These are phyloP conservation scores for Arctia plantaginis DNA, from an alignment of 2,888 invertebrate genomes.

Conservation along the genomic window DNA sequence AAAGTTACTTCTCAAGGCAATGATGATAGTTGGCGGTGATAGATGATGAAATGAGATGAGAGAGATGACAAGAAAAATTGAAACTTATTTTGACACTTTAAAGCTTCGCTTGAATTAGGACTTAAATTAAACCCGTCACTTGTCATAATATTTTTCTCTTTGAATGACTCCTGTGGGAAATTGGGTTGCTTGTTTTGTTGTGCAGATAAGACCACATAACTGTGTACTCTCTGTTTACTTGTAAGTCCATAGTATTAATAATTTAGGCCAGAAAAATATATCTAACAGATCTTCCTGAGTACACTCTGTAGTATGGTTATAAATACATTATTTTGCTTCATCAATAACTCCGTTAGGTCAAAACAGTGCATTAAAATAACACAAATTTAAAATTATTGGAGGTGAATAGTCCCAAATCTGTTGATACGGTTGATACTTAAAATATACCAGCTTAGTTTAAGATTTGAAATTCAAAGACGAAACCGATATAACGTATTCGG, in stretches of 20 bases:
- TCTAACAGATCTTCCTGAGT: too few relatives aligned
- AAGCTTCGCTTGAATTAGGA: background rate
- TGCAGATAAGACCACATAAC: background rate
- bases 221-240: background rate
- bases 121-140: background rate
- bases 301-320: too few relatives aligned
- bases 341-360: too few relatives aligned
- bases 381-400: background rate
- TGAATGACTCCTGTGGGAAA: constrained; percentile 12
- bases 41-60: background rate
- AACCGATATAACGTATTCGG: constrained; percentile 19
- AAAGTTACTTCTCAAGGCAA: background rate
- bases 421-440: constrained; percentile 2
- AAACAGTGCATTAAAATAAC: too few relatives aligned
- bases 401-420: background rate
- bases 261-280: background rate
- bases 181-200: constrained; percentile 3
- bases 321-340: too few relatives aligned
- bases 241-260: background rate
- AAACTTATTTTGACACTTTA: background rate
- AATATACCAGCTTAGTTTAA: background rate
- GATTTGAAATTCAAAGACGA: background rate
- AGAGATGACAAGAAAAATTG: background rate
- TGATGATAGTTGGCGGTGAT: background rate
- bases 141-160: constrained; percentile 4